Evolutionary conservation across 2,888 invertebrate genomes (phyloP), one percentile per base, ranked within the genome.

Genomic region (Platerodrilus igneus): DNA sequence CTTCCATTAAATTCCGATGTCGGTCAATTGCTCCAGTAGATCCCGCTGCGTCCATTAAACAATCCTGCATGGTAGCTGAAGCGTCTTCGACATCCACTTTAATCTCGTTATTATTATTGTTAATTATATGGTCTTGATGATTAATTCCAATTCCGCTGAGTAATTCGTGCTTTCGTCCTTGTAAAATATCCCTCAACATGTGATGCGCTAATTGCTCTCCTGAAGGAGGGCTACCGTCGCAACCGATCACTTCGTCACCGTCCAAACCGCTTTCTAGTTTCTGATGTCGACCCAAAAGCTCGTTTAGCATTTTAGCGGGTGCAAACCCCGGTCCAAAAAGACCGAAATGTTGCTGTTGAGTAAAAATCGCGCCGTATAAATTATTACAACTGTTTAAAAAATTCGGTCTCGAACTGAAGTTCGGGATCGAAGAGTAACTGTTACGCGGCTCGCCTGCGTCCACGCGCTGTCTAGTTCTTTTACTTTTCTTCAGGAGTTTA

Each of bases 381-480:
- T 66, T 68, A 53, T 59, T 66, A 76, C 86, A 83, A 71, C 84
- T 82, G 68, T 85, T 83, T 14, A 42, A 30, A 26, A 46, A 48
- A 72, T 81, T 82, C 76, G 82, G 81, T 69, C 81, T 78, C 71
- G 81, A 81, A 75, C 80, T 81, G 67, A 81, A 81, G 72, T 80
- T 81, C 67, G 81, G 81, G 63, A 83, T 81, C 64, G 81, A 81
- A 62, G 84, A 87, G 77, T 91, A 91, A 73, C 87, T 86, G 79
- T 90, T 91, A 74, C 90, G 84, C 73, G 87, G 86, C 78, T 92
- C 90, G 66, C 91, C 90, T 78, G 90, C 91, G 86, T 91, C 90
- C 77, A 90, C 91, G 76, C 90, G 86, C 81, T 91, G 90, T 81
- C 91, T 83, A 77, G 86, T 87, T 75, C 90, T 85, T 77, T 89